Percentiles rank a stretch among this genome's conserved stretches.
phyloP scores from a whole-genome alignment of 2,888 invertebrate species.

The Microctonus aethiopoides region DNA sequence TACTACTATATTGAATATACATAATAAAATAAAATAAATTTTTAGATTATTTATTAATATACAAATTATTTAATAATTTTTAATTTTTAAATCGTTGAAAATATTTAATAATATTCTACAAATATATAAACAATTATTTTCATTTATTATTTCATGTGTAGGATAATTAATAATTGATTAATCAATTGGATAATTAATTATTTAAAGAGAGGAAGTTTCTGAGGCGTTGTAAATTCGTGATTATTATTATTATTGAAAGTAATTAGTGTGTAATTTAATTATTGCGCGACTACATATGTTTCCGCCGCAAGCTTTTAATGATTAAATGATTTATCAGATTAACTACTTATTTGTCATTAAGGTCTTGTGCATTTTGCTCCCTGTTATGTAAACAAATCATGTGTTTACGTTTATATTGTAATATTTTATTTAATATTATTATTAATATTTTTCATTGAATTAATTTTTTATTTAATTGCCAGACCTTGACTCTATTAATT shows the following conservation, averaged over 20 bases:
- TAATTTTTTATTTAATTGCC: too few relatives aligned
- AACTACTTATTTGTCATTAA: slow-evolving; percentile 31
- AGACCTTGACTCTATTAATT: too few relatives aligned
- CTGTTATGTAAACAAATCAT: neutral
- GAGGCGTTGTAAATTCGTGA: neutral
- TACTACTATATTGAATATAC: neutral
- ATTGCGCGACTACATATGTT: slow-evolving; percentile 45
- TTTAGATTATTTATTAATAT: neutral
- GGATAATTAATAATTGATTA: neutral
- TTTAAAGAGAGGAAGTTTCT: neutral
- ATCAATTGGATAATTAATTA: too few relatives aligned
- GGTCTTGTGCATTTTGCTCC: slow-evolving; percentile 17
- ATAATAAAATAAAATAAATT: neutral
- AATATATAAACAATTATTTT: too few relatives aligned
- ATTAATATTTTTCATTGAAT: neutral
- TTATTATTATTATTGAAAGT: slow-evolving; percentile 37
- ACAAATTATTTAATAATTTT: too few relatives aligned
- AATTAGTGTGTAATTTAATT: slow-evolving; percentile 57
- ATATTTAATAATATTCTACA: too few relatives aligned
- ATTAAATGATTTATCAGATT: slow-evolving; percentile 40
- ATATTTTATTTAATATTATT: too few relatives aligned
- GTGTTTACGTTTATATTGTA: too few relatives aligned
- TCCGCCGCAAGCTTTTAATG: slow-evolving; percentile 42
- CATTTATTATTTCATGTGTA: too few relatives aligned
- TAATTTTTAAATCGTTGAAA: too few relatives aligned